Base-by-base conservation (phyloP, 2,888 invertebrate species). In the Cephus pulcher region DNA sequence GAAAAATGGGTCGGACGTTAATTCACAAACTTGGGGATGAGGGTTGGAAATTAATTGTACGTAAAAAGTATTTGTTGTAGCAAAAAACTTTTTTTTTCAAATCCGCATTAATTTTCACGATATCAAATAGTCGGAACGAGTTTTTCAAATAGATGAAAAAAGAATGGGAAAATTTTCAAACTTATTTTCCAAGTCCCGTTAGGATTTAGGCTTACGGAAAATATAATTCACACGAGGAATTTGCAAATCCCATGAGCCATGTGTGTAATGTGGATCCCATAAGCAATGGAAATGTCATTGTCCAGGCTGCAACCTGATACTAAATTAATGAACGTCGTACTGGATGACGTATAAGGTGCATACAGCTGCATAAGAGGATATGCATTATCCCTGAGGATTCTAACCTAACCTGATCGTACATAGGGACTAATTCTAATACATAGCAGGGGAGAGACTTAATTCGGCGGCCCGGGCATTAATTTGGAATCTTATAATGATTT, bases 401-500 rank as follows among this genome's bases (percentile, higher is more conserved):
- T 56, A 56, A 9, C 56, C 56, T 23, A 56, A 56, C 56, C 56
- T 56, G 23, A 56, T 56, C 56, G 9, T 23, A 56, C 23, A 2
- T 0, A 56, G 56, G 2, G 23, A 56, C 23, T 56, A 56, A 56
- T 23, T 56, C 56, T 56, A 56, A 56, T 56, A 56, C 23, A 23
- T 56, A 56, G 23, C 6, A 23, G 23, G 56, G 56, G 9, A 56
- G 56, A 23, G 0, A 73, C 32, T 40, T 83, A 82, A 84, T 84
- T 84, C 85, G 83, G 85, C 83, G 85, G 78, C 83, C 56, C 56
- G 56, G 82, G 84, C 84, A 86, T 89, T 87, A 87, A 89, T 89
- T 89, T 84, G 84, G 84, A 86, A 87, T 84, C 86, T 86, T 85
- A 87, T 86, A 87, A 87, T 87, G 86, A 88, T 88, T 87, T 86